phyloP scores from a whole-genome alignment of 1,140 invertebrate species.

The Camponotus floridanus region DNA sequence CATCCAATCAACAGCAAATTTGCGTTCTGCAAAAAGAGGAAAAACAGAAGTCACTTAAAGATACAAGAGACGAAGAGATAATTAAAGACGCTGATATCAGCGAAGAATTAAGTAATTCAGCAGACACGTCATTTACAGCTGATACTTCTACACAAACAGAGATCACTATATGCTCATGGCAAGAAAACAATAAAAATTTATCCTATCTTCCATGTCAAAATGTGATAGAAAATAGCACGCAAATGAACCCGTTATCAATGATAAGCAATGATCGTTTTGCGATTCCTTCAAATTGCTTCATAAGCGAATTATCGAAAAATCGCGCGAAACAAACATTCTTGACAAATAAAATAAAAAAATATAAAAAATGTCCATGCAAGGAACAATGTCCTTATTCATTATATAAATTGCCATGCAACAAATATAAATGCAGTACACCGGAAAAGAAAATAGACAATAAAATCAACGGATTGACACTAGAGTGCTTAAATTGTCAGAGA shows the following conservation, averaged over 20 bases:
- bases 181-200: not conserved
- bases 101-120: not conserved
- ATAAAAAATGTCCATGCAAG: not conserved
- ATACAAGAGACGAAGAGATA: not conserved
- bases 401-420: conserved; percentile 14
- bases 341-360: conserved; percentile 10
- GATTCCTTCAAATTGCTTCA: not conserved
- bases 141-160: conserved; percentile 16
- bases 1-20: not conserved
- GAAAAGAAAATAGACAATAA: not conserved
- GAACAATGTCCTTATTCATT: not conserved
- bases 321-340: not conserved
- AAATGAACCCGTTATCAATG: not conserved
- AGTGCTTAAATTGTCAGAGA: not conserved
- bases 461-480: not conserved
- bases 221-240: not conserved
- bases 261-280: not conserved
- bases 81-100: not conserved
- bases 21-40: not conserved
- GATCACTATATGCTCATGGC: not conserved
- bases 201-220: not conserved
- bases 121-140: not conserved
- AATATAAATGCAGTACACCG: not conserved
- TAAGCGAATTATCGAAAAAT: conserved; percentile 6
- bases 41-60: not conserved